phyloP scores from a whole-genome alignment of 2,113 vertebrate species.

The Pseudorasbora parva region DNA sequence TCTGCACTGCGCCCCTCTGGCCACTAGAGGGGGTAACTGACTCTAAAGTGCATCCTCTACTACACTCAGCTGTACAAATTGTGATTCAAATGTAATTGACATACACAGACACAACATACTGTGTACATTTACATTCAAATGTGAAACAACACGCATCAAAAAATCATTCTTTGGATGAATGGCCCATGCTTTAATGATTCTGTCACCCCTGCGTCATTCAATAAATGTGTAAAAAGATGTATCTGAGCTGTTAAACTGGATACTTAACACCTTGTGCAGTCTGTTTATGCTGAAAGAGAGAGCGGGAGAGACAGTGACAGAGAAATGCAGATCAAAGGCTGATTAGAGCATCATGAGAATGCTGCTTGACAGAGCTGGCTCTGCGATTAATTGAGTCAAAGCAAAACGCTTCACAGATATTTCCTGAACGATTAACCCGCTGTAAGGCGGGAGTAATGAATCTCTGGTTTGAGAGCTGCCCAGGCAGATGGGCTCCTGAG shows the following conservation, averaged over 20 bases:
- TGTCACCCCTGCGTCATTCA: background rate
- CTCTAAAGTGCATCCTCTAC: conserved; percentile 37
- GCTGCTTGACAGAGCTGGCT: conserved; percentile 33
- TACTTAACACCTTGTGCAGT: conserved; percentile 2
- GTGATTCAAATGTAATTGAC: background rate
- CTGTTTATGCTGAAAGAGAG: conserved; percentile 3
- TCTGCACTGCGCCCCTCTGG: conserved; percentile 35
- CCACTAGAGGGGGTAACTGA: conserved; percentile 53
- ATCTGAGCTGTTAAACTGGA: background rate
- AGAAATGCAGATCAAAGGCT: conserved; percentile 27
- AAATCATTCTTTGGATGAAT: background rate
- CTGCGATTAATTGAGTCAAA: conserved; percentile 49
- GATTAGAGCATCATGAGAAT: conserved; percentile 47
- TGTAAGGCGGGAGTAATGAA: conserved; percentile 34
- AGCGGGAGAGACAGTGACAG: background rate
- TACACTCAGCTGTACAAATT: background rate
- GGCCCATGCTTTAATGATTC: background rate
- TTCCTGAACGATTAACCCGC: conserved; percentile 55
- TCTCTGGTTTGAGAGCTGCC: conserved; percentile 28
- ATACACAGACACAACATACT: background rate
- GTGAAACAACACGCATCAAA: background rate
- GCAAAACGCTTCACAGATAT: conserved; percentile 49
- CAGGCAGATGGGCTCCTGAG: conserved; percentile 27
- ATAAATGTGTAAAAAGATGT: background rate
- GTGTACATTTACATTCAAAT: background rate